Evolutionary conservation across 2,888 invertebrate genomes (phyloP).

Genomic region (Cerastis leucographa): DNA sequence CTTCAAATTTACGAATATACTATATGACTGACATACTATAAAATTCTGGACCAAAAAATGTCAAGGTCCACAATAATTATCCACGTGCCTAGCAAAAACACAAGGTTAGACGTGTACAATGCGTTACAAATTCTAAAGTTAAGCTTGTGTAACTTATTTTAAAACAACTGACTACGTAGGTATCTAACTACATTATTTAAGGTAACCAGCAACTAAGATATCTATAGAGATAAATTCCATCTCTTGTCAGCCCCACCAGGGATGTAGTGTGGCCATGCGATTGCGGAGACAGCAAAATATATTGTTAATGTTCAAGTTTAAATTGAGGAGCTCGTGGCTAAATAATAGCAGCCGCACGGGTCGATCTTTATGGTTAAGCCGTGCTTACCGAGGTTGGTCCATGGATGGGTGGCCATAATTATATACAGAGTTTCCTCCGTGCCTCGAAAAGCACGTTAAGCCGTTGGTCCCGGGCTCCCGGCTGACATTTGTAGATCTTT

Average conservation of each 20-base stretch:
- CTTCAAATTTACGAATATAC: not conserved
- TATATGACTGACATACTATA: too few relatives aligned
- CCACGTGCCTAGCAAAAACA: not conserved
- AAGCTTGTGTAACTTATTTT: slow-evolving; percentile 17
- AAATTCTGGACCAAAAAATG: not conserved
- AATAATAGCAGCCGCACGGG: too few relatives aligned
- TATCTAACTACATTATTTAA: not conserved
- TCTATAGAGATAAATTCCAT: slow-evolving; percentile 53
- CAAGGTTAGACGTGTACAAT: slow-evolving; percentile 13
- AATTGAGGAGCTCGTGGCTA: too few relatives aligned
- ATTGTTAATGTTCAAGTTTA: not conserved
- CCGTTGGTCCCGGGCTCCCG: too few relatives aligned
- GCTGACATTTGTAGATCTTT: too few relatives aligned
- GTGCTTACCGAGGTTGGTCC: too few relatives aligned
- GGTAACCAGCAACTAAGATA: slow-evolving; percentile 31
- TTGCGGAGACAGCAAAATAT: not conserved
- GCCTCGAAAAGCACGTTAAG: too few relatives aligned
- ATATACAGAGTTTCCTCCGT: too few relatives aligned
- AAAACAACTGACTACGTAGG: not conserved
- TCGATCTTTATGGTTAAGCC: too few relatives aligned
- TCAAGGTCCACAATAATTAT: not conserved
- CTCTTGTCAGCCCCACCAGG: slow-evolving; percentile 34
- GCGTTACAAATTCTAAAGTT: slow-evolving; percentile 8
- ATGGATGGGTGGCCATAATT: too few relatives aligned
- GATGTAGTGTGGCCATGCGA: slow-evolving; percentile 40